Base-by-base conservation (phyloP, 2,113 vertebrate genomes). In the Ptilorrhoa leucosticta region DNA sequence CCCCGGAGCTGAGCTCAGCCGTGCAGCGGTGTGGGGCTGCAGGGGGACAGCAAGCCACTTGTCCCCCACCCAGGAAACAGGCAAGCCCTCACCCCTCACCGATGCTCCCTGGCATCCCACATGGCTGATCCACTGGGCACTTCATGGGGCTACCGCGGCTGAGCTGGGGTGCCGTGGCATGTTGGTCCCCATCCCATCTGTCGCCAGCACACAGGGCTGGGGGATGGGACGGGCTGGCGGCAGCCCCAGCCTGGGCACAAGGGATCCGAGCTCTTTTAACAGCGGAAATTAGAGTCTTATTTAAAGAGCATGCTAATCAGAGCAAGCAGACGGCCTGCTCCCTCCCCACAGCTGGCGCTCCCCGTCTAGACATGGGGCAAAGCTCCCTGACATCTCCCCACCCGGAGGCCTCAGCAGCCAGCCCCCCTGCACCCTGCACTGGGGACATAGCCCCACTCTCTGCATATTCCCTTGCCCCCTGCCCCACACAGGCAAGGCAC, bases 241-340 rank as follows among this genome's bases (percentile, higher is more conserved):
- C 17, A 1, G 87, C 93, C 91, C 91, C 89, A 91, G 95, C 70
- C 89, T 42, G 75, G 94, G 93, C 96, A 95, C 94, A 87, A 94
- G 95, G 96, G 95, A 97, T 79, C 93, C 83, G 82, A 81, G 89
- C 95, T 95, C 89, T 89, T 89, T 79, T 85, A 93, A 69, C 91
- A 88, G 91, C 71, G 75, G 94, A 94, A 96, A 94, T 96, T 90
- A 96, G 94, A 96, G 63, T 93, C 96, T 96, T 96, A 96, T 96
- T 96, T 96, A 97, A 96, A 93, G 90, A 95, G 90, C 94, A 94
- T 91, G 91, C 87, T 91, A 95, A 96, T 96, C 87, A 95, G 87
- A 83, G 87, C 0, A 14, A 91, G 93, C 93, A 97, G 90, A 80
- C 54, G 10, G 95, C 78, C 40, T 42, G 64, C 76, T 77, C 80